phyloP scores from a whole-genome alignment of 2,888 invertebrate genomes.

The Dendrolimus pini region DNA sequence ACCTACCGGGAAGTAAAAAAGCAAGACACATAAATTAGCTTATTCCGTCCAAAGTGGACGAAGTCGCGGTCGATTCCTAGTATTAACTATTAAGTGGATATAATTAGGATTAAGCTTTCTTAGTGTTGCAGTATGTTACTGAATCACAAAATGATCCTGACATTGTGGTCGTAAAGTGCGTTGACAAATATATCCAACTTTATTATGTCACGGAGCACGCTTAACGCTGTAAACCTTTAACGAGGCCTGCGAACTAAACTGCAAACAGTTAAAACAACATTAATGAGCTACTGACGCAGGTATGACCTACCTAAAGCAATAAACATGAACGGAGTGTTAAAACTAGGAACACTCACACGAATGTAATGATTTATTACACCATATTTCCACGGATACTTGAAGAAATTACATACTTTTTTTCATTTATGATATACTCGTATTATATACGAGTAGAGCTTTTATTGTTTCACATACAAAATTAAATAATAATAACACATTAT shows the following conservation, averaged over 20 bases:
- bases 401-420: not conserved
- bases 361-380: constrained; percentile 9
- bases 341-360: not conserved
- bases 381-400: not conserved
- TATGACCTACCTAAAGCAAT: not conserved
- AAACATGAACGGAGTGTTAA: not conserved
- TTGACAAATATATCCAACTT: not conserved
- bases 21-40: too few species aligned
- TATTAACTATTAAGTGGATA: too few species aligned
- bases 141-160: not conserved
- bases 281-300: not conserved
- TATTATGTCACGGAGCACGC: constrained; percentile 11
- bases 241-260: not conserved
- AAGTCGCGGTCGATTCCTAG: too few species aligned
- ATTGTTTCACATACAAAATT: too few species aligned
- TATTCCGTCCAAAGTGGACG: too few species aligned
- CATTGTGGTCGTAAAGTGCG: not conserved
- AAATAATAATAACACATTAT: too few species aligned
- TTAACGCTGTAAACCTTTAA: not conserved
- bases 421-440: too few species aligned
- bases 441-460: too few species aligned
- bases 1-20: too few species aligned
- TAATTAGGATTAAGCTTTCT: too few species aligned
- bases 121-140: not conserved
- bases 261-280: not conserved